phyloP scores from a whole-genome alignment of 2,888 invertebrate species.

The Spodoptera exigua region DNA sequence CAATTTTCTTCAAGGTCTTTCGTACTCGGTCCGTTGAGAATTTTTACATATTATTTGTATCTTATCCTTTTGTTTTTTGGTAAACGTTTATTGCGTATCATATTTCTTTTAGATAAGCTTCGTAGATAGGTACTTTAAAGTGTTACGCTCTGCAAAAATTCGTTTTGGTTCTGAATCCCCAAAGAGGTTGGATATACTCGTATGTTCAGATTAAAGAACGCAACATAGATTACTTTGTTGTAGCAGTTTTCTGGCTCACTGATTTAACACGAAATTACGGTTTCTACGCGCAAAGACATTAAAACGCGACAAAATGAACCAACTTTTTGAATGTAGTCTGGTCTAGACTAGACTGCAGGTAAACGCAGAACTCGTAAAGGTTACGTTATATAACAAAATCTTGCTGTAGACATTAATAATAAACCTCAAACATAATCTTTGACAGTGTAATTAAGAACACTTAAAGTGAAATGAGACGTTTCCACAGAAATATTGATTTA shows the following conservation, averaged over 20 bases:
- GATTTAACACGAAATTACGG: constrained; percentile 14
- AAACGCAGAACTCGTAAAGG: not conserved
- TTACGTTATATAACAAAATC: constrained; percentile 13
- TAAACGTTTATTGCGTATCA: constrained; percentile 47
- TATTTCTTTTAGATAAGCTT: constrained; percentile 52
- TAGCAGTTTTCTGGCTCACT: constrained; percentile 26
- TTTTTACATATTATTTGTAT: constrained; percentile 53
- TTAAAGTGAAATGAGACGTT: constrained; percentile 14
- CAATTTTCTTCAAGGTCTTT: constrained; percentile 42
- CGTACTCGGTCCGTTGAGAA: constrained; percentile 37
- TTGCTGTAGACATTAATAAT: constrained; percentile 1
- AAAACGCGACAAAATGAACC: not conserved
- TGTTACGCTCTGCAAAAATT: constrained; percentile 30
- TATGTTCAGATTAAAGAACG: constrained; percentile 34
- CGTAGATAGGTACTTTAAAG: constrained; percentile 39
- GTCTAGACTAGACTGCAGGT: not conserved
- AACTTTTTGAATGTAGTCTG: constrained; percentile 1
- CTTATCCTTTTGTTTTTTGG: constrained; percentile 35
- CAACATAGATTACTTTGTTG: constrained; percentile 13
- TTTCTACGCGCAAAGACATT: not conserved
- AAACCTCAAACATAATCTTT: constrained; percentile 2
- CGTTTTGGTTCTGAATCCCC: constrained; percentile 28
- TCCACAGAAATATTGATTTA: constrained; percentile 49
- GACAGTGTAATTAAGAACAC: constrained; percentile 14
- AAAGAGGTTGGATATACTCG: constrained; percentile 16